A percentile compares a stretch with the other conserved stretches of the same genome.
These are phyloP conservation scores for Drosophila kepulauana DNA, from an alignment of 1,140 invertebrate species.

Conservation along the genomic window DNA sequence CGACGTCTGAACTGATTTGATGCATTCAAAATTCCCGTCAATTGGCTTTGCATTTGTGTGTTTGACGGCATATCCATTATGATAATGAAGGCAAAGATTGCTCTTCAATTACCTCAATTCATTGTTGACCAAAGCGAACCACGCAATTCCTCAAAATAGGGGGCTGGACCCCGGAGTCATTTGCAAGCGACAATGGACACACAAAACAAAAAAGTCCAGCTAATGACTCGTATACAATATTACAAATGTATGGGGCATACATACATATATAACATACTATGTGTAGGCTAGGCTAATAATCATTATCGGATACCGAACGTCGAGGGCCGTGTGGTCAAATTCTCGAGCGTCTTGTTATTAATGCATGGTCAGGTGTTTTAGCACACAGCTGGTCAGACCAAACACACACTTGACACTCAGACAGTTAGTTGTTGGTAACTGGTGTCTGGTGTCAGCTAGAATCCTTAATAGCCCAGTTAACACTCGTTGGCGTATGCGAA, in stretches of 20 bases:
- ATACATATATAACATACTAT: neutral
- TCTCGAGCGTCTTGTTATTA: constrained; percentile 31
- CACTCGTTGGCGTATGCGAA: constrained; percentile 1
- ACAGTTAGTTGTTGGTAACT: neutral
- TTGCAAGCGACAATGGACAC: constrained; percentile 6
- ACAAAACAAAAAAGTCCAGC: neutral
- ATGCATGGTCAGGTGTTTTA: constrained; percentile 37
- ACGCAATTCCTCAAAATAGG: constrained; percentile 15
- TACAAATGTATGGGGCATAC: too few species aligned
- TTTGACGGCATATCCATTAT: constrained; percentile 20
- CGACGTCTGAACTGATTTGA: neutral
- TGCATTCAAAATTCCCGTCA: neutral
- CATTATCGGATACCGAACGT: neutral
- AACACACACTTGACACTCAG: neutral
- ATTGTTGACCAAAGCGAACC: constrained; percentile 15
- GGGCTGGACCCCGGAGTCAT: constrained; percentile 5
- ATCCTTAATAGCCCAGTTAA: constrained; percentile 12
- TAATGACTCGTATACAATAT: neutral
- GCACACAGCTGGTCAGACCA: constrained; percentile 15
- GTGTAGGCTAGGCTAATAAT: neutral
- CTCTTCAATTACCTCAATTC: constrained; percentile 17
- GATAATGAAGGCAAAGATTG: constrained; percentile 29
- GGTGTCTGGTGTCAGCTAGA: neutral
- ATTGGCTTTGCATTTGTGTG: neutral
- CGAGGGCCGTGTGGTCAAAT: constrained; percentile 19